Conservation (phyloP, 2,797 vertebrate species). For the Falco columbarius region DNA sequence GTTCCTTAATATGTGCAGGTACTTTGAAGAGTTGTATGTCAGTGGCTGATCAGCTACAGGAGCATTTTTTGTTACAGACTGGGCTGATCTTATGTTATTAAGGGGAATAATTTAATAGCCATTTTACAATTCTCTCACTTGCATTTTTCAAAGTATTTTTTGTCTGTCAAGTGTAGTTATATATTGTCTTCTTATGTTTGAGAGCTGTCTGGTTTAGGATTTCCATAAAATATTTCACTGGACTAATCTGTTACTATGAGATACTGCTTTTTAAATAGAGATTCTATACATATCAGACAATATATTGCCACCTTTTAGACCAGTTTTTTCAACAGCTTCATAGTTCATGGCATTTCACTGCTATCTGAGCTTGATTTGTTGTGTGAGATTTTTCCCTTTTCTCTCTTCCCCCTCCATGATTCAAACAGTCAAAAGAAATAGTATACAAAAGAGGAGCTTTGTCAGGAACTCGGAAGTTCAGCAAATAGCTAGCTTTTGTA, state of each 20-base stretch:
- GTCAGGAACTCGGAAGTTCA: conserved; percentile 1
- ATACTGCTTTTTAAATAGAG: not conserved
- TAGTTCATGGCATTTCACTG: not conserved
- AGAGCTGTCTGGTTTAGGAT: not conserved
- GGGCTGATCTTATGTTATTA: not conserved
- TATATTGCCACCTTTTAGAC: not conserved
- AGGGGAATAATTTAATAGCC: not conserved
- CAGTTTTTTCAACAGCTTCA: not conserved
- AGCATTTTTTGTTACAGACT: not conserved
- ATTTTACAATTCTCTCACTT: not conserved
- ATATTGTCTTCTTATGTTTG: not conserved
- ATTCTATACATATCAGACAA: not conserved
- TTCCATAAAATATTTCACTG: not conserved
- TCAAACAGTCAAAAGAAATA: not conserved
- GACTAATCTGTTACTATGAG: not conserved
- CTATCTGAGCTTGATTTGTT: not conserved
- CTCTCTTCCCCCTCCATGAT: not conserved
- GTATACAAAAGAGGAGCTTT: not conserved
- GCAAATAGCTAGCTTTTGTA: not conserved
- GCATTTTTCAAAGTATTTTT: not conserved
- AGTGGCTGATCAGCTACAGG: not conserved
- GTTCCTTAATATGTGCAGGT: not conserved
- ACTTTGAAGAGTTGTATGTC: not conserved
- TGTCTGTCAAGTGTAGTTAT: not conserved
- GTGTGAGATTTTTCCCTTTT: not conserved